phyloP scores from a whole-genome alignment of 2,113 vertebrate genomes.

The Anser brachyrhynchus region DNA sequence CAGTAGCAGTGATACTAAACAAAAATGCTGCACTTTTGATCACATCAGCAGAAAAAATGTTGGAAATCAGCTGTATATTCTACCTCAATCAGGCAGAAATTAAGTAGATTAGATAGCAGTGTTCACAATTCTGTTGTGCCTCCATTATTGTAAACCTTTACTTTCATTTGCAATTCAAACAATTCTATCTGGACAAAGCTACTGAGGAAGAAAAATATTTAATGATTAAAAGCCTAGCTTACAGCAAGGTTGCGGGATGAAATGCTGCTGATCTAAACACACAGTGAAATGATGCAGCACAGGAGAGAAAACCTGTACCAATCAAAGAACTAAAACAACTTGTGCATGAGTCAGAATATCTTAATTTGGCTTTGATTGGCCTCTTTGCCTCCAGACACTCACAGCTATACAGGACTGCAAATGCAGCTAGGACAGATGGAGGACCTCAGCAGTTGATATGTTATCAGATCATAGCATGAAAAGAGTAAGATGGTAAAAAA shows the following conservation, averaged over 20 bases:
- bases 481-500: not conserved
- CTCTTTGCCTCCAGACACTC: not conserved
- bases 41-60: not conserved
- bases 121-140: not conserved
- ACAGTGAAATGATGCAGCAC: not conserved
- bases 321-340: not conserved
- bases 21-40: not conserved
- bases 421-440: not conserved
- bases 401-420: not conserved
- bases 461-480: not conserved
- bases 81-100: not conserved
- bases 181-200: not conserved
- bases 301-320: not conserved
- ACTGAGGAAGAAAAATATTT: not conserved
- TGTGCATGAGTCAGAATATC: not conserved
- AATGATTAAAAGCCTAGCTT: not conserved
- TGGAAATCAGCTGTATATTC: too few species aligned
- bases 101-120: not conserved
- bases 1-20: not conserved
- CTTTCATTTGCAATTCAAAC: slow-evolving; percentile 13
- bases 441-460: not conserved
- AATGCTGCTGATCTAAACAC: not conserved
- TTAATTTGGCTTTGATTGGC: not conserved
- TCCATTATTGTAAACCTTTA: not conserved
- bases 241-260: not conserved